A percentile compares a stretch with the other conserved stretches of the same genome.
Conservation (phyloP, 2,888 invertebrate species). For the Omphaloscelis lunosa region DNA sequence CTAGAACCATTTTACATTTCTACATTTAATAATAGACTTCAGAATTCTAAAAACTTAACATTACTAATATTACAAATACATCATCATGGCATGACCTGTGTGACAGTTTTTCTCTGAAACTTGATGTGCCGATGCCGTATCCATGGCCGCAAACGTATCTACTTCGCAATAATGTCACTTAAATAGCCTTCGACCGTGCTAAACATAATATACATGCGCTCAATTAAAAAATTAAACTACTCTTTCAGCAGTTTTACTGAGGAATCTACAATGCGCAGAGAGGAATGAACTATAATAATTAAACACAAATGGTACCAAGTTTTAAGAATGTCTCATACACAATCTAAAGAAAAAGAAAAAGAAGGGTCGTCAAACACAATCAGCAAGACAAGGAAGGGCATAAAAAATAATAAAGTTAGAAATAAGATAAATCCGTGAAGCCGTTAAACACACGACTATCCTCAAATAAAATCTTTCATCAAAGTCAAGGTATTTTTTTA, state of each 20-base stretch:
- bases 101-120: neutral
- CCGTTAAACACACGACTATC: neutral
- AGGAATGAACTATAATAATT: neutral
- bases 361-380: neutral
- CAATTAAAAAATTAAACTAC: neutral
- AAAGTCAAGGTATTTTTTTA: no score
- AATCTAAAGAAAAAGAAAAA: neutral
- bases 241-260: slow-evolving; percentile 13
- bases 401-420: neutral
- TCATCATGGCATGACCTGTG: neutral
- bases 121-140: no score
- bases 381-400: neutral
- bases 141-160: neutral
- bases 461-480: neutral
- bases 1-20: no score
- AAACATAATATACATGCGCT: neutral
- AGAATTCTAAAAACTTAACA: no score
- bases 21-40: no score
- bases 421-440: slow-evolving; percentile 2
- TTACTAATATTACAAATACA: no score
- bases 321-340: slow-evolving; percentile 13
- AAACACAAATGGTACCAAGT: neutral
- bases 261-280: neutral
- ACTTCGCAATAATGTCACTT: neutral
- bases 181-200: neutral